phyloP scores from a whole-genome alignment of 2,113 vertebrate species.

The Morone chrysops region DNA sequence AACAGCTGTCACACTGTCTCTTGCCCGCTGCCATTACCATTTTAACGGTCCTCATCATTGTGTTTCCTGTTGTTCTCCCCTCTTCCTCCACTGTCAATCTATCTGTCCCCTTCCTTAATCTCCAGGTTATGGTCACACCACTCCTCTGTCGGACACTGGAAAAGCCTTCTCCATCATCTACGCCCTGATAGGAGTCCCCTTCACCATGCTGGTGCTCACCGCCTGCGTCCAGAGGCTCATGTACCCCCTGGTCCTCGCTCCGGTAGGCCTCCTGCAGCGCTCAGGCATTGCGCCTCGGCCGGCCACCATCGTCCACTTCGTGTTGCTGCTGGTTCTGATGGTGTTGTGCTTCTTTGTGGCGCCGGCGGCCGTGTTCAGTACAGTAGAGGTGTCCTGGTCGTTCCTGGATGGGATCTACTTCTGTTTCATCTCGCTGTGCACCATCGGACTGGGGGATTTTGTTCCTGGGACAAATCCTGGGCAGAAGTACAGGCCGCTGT shows the following conservation, averaged over 20 bases:
- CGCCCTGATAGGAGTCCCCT: constrained; percentile 89
- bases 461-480: constrained; percentile 84
- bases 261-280: constrained; percentile 79
- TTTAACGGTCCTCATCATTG: too few relatives aligned
- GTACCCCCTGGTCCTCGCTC: constrained; percentile 80
- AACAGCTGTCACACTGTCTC: too few relatives aligned
- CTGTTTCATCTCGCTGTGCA: constrained; percentile 93
- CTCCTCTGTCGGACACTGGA: constrained; percentile 88
- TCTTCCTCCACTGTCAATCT: neutral
- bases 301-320: constrained; percentile 83
- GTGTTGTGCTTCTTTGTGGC: constrained; percentile 85
- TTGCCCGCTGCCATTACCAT: too few relatives aligned
- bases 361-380: constrained; percentile 85
- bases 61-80: too few relatives aligned
- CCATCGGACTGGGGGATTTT: constrained; percentile 92
- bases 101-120: neutral
- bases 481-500: constrained; percentile 85
- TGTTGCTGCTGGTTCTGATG: constrained; percentile 76
- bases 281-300: constrained; percentile 77
- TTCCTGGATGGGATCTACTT: constrained; percentile 93
- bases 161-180: constrained; percentile 92
- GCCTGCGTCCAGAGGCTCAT: constrained; percentile 89
- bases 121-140: constrained; percentile 91
- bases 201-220: constrained; percentile 92
- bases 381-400: constrained; percentile 87